Conservation (phyloP, 2,888 invertebrate species). For the Diachrysia chrysitis region DNA sequence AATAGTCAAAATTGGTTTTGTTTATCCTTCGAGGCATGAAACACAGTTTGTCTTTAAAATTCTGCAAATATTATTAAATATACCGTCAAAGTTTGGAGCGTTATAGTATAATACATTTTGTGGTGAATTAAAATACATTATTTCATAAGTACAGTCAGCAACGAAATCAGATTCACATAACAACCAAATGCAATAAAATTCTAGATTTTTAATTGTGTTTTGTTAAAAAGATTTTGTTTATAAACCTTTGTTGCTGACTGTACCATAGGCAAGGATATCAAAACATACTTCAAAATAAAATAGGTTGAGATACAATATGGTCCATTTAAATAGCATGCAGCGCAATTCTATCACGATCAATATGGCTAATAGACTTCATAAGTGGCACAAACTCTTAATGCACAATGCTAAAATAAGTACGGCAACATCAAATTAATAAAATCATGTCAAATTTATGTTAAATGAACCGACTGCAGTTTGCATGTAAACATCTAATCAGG, state of each 20-base stretch:
- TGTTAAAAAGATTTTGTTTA: too few relatives aligned
- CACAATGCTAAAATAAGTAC: slow-evolving; percentile 9
- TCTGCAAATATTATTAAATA: too few relatives aligned
- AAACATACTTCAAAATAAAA: too few relatives aligned
- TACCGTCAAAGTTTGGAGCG: too few relatives aligned
- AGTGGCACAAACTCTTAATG: background rate
- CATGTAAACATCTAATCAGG: slow-evolving; percentile 54
- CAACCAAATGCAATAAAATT: too few relatives aligned
- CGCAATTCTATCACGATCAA: background rate
- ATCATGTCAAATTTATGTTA: slow-evolving; percentile 30
- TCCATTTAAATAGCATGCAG: background rate
- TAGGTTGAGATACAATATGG: background rate
- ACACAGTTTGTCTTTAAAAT: background rate
- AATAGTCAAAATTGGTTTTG: slow-evolving; percentile 42
- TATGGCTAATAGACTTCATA: background rate
- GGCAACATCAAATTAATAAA: slow-evolving; percentile 15
- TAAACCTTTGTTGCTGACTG: too few relatives aligned
- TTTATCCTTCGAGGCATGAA: background rate
- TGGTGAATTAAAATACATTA: too few relatives aligned
- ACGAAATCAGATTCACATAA: too few relatives aligned
- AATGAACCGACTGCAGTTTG: slow-evolving; percentile 44
- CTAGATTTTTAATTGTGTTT: too few relatives aligned
- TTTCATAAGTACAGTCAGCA: too few relatives aligned
- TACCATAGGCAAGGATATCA: too few relatives aligned
- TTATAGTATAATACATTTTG: too few relatives aligned